These are phyloP conservation scores for Vanessa cardui DNA, from an alignment of 2,888 invertebrate species.

Conservation along the genomic window DNA sequence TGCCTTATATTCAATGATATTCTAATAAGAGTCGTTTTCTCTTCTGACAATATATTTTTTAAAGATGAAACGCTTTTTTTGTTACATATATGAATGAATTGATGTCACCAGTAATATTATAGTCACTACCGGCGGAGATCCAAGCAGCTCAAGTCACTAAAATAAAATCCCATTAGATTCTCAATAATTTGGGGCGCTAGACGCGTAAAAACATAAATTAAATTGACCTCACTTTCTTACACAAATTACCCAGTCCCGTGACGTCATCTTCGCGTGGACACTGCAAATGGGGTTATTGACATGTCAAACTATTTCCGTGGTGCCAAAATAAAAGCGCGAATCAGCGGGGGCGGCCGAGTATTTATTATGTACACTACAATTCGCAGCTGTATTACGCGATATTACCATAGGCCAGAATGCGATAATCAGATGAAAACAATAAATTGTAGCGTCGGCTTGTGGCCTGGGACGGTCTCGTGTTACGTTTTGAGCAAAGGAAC, in stretches of 20 bases:
- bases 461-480: conserved; percentile 80
- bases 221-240: conserved; percentile 71
- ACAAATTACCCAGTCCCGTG: conserved; percentile 68
- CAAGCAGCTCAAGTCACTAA: conserved; percentile 42
- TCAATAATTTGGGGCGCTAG: conserved; percentile 63
- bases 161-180: conserved; percentile 58
- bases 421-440: conserved; percentile 80
- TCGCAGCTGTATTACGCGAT: conserved; percentile 42
- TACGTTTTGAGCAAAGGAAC: conserved; percentile 83
- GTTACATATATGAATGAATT: too few species aligned
- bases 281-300: conserved; percentile 79
- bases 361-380: conserved; percentile 47
- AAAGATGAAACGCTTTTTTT: too few species aligned
- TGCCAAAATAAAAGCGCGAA: conserved; percentile 78
- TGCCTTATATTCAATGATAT: too few species aligned
- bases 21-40: too few species aligned
- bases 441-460: conserved; percentile 78
- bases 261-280: conserved; percentile 74
- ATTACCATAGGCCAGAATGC: conserved; percentile 57
- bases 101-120: neutral
- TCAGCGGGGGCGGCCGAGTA: conserved; percentile 58
- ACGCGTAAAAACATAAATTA: conserved; percentile 70
- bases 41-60: too few species aligned
- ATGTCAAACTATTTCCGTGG: conserved; percentile 79
- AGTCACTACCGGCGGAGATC: conserved; percentile 10